phyloP scores from a whole-genome alignment of 1,140 invertebrate species.

The Orchesella cincta region DNA sequence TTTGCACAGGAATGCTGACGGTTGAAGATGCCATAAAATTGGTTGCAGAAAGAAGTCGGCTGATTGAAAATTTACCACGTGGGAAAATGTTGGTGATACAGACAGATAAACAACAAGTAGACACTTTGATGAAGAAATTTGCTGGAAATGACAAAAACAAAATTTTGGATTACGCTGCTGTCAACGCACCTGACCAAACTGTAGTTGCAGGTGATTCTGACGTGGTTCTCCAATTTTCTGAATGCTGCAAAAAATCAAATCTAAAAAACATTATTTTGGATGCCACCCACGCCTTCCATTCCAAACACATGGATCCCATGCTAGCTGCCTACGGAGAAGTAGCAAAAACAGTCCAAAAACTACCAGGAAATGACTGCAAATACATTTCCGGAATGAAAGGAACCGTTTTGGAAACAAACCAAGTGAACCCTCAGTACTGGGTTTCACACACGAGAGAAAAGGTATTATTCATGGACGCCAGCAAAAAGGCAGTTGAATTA shows the following conservation, averaged over 20 bases:
- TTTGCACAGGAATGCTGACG: no score
- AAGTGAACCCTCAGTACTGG: neutral
- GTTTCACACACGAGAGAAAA: neutral
- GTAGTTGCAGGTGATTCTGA: neutral
- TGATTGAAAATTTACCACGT: no score
- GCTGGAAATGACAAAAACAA: neutral
- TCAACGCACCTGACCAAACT: conserved; percentile 15
- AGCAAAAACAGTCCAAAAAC: neutral
- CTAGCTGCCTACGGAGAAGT: neutral
- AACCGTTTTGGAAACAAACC: neutral
- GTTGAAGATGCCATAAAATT: no score
- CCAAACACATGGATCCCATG: conserved; percentile 17
- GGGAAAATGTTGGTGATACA: neutral
- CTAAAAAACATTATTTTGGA: neutral
- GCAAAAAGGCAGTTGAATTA: conserved; percentile 26
- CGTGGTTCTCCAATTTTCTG: conserved; percentile 1
- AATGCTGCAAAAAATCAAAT: neutral
- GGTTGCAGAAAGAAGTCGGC: no score
- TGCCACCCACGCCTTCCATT: conserved; percentile 18
- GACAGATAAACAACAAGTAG: conserved; percentile 14
- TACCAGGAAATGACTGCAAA: neutral
- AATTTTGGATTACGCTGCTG: neutral
- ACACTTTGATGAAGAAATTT: conserved; percentile 19
- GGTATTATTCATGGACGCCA: neutral
- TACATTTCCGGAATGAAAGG: conserved; percentile 4